These are phyloP conservation scores for Xyrauchen texanus DNA, from an alignment of 2,113 vertebrate genomes.

Conservation along the genomic window DNA sequence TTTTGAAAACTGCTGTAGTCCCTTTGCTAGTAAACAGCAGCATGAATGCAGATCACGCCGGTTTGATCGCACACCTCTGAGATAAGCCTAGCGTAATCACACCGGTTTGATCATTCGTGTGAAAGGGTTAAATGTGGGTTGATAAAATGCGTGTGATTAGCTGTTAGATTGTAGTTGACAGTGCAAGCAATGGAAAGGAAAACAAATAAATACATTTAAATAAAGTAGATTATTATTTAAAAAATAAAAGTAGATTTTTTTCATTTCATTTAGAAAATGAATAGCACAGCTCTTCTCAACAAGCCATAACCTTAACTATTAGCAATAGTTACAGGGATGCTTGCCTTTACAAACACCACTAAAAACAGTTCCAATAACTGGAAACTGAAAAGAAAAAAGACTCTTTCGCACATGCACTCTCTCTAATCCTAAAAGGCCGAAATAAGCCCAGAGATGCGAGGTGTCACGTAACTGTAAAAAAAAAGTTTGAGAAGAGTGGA, in stretches of 20 bases:
- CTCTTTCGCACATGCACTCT: not conserved
- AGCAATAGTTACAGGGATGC: not conserved
- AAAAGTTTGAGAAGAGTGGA: conserved; percentile 43
- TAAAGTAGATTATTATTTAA: not conserved
- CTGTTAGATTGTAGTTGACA: not conserved
- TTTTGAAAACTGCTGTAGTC: no score
- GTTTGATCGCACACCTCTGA: no score
- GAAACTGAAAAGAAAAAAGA: not conserved
- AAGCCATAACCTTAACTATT: not conserved
- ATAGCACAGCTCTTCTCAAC: not conserved
- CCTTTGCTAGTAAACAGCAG: no score
- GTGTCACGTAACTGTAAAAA: conserved; percentile 55
- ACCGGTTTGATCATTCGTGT: no score
- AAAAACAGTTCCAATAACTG: conserved; percentile 10
- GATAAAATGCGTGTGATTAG: not conserved
- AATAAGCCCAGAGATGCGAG: conserved; percentile 38
- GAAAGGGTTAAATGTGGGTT: not conserved
- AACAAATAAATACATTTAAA: not conserved
- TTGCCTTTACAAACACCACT: not conserved
- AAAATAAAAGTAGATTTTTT: no score
- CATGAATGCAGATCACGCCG: no score
- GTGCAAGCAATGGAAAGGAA: not conserved
- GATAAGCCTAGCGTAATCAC: no score
- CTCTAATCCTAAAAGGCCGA: conserved; percentile 39
- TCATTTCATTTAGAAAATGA: no score